phyloP scores from a whole-genome alignment of 2,797 vertebrate species.

The Liasis olivaceus region DNA sequence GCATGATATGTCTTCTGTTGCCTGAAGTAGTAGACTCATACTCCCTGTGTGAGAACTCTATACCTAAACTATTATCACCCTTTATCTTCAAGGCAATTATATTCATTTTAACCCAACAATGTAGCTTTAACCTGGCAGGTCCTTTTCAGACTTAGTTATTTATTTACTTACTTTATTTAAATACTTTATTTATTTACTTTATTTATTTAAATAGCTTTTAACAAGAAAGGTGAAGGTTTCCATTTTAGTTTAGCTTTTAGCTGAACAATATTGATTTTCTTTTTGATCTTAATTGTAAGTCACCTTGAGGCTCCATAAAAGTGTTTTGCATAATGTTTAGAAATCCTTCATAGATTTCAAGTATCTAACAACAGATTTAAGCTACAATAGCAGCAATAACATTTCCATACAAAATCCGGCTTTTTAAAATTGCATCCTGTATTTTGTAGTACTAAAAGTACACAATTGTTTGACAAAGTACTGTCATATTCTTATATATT shows the following conservation, averaged over 20 bases:
- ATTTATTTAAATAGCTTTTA: conserved; percentile 8
- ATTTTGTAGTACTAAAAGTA: not conserved
- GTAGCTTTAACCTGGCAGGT: not conserved
- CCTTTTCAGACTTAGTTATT: not conserved
- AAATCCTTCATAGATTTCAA: conserved; percentile 22
- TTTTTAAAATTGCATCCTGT: not conserved
- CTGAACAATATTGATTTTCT: conserved; percentile 25
- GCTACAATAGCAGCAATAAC: not conserved
- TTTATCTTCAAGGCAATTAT: not conserved
- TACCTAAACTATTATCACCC: too few relatives aligned
- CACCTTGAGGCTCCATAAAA: conserved; percentile 31
- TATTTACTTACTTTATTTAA: not conserved
- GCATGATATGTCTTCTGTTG: not conserved
- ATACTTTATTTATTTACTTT: not conserved
- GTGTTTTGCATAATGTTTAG: conserved; percentile 2
- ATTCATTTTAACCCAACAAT: not conserved
- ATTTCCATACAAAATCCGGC: not conserved
- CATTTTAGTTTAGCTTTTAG: conserved; percentile 32
- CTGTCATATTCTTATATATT: not conserved
- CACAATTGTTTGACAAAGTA: not conserved
- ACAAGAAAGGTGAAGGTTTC: not conserved
- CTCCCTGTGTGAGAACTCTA: too few relatives aligned
- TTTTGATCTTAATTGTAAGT: conserved; percentile 12
- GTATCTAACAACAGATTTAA: conserved; percentile 6
- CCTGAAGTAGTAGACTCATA: not conserved